Conservation (phyloP, 2,113 vertebrate genomes). For the Cebus imitator region DNA sequence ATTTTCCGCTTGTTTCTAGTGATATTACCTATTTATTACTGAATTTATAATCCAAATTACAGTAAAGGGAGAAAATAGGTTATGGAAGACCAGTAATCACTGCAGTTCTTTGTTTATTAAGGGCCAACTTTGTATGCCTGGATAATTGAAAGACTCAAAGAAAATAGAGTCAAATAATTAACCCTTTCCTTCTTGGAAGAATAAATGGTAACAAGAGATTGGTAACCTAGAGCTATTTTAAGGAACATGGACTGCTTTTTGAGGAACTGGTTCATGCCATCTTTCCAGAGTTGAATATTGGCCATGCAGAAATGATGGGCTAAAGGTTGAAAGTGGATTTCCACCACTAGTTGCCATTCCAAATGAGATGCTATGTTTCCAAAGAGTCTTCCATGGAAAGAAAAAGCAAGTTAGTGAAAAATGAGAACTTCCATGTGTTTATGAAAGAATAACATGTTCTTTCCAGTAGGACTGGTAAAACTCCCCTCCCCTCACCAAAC, state of each 20-base stretch:
- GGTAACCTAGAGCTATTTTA: background rate
- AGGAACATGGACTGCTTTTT: background rate
- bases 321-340: conserved; percentile 51
- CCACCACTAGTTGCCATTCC: conserved; percentile 44
- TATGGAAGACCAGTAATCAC: conserved; percentile 71
- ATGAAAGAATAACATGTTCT: conserved; percentile 42
- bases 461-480: conserved; percentile 26
- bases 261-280: background rate
- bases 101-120: conserved; percentile 75
- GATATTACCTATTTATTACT: conserved; percentile 83
- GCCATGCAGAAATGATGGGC: conserved; percentile 41
- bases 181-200: conserved; percentile 51
- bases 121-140: conserved; percentile 59
- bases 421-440: conserved; percentile 65
- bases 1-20: conserved; percentile 83
- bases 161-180: conserved; percentile 58
- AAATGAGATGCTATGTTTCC: conserved; percentile 69
- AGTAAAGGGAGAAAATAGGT: conserved; percentile 70
- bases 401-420: conserved; percentile 44
- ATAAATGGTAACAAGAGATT: background rate
- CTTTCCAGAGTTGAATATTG: conserved; percentile 34
- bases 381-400: conserved; percentile 54
- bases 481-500: background rate
- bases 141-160: conserved; percentile 67
- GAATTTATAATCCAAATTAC: conserved; percentile 82